phyloP scores from a whole-genome alignment of 1,140 invertebrate genomes.

The Mycetomoellerius zeteki region DNA sequence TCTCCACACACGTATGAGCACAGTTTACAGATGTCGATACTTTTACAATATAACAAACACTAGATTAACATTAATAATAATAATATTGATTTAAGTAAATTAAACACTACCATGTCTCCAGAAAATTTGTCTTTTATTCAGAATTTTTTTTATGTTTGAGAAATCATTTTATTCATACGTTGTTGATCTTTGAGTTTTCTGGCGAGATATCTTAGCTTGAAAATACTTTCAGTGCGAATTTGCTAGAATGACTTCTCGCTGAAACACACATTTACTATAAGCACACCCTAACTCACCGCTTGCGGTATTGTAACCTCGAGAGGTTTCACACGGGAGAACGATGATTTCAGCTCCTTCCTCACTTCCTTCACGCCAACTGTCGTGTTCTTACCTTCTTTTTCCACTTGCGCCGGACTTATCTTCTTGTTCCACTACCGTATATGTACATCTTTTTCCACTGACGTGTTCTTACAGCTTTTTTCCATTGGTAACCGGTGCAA shows the following conservation, averaged over 20 bases:
- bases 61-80: neutral
- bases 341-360: constrained; percentile 60
- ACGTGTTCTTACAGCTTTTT: constrained; percentile 23
- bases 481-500: neutral
- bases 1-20: neutral
- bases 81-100: neutral
- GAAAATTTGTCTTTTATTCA: neutral
- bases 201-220: neutral
- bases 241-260: constrained; percentile 39
- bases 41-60: neutral
- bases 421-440: constrained; percentile 42
- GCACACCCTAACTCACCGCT: constrained; percentile 57
- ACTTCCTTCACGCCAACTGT: constrained; percentile 53
- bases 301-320: constrained; percentile 60
- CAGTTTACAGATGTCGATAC: constrained; percentile 6
- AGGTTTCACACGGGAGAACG: constrained; percentile 52
- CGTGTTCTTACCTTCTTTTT: constrained; percentile 62
- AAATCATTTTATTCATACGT: neutral
- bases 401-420: constrained; percentile 18
- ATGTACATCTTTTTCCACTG: constrained; percentile 28
- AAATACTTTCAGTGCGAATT: constrained; percentile 17
- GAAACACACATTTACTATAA: constrained; percentile 53
- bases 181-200: constrained; percentile 1
- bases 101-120: no score
- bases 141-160: neutral